Evolutionary conservation across 2,113 vertebrate species (phyloP).

Genomic region (Agapornis roseicollis): DNA sequence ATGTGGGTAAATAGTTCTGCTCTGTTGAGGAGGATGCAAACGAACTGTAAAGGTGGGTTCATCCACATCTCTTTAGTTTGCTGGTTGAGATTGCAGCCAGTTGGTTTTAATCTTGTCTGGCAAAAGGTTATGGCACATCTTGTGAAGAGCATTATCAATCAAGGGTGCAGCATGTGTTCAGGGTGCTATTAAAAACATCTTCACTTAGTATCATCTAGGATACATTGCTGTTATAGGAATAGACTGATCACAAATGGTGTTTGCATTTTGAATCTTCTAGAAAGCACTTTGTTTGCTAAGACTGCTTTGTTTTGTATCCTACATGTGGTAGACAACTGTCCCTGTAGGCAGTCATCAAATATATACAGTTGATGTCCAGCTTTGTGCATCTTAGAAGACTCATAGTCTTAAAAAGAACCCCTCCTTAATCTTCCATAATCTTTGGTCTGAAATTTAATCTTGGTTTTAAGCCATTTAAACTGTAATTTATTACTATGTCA

Average conservation of each 20-base stretch:
- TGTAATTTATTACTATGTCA: rapidly evolving
- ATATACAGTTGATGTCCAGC: rapidly evolving
- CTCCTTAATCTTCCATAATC: background rate
- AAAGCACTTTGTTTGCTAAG: background rate
- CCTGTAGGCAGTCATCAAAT: rapidly evolving
- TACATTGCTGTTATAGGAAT: background rate
- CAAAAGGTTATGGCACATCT: background rate
- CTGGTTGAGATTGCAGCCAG: background rate
- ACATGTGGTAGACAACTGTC: no score
- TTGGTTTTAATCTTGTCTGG: background rate
- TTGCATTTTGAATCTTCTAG: background rate
- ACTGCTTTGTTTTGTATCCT: background rate
- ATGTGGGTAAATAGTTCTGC: background rate
- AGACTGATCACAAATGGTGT: background rate
- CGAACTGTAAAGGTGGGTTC: background rate
- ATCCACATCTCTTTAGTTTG: background rate
- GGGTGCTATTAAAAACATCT: background rate
- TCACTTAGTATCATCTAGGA: background rate
- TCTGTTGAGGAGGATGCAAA: background rate
- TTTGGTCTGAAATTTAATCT: background rate
- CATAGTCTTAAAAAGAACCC: background rate
- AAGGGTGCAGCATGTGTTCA: background rate
- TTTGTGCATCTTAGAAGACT: background rate
- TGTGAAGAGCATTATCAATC: background rate
- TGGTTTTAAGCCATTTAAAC: rapidly evolving